Conservation (phyloP, 1,140 invertebrate species). For the Bombus waltoni region DNA sequence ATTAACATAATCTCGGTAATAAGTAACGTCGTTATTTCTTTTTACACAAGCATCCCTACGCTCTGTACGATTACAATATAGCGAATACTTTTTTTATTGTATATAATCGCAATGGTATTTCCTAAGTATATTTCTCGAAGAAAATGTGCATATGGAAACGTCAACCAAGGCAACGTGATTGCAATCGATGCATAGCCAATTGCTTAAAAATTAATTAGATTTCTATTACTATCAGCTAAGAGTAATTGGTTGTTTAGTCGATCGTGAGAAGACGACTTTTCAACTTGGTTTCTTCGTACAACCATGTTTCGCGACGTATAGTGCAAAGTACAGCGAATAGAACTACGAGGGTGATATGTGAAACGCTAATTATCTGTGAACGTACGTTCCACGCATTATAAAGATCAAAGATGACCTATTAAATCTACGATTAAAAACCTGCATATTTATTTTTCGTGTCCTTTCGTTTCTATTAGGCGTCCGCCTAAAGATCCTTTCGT, state of each 20-base stretch:
- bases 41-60: background rate
- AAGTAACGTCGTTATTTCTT: background rate
- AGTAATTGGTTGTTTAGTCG: background rate
- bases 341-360: background rate
- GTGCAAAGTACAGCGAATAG: background rate
- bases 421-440: background rate
- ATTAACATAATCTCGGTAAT: background rate
- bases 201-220: background rate
- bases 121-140: background rate
- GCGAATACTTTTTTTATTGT: too few relatives aligned
- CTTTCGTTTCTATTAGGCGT: background rate
- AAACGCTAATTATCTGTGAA: background rate
- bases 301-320: background rate
- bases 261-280: background rate
- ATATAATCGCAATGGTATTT: background rate
- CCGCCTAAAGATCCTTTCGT: background rate
- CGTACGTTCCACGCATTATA: background rate
- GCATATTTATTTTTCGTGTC: background rate
- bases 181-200: background rate
- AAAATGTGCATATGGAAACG: background rate
- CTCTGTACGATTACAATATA: too few relatives aligned
- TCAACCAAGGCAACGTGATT: background rate
- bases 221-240: background rate
- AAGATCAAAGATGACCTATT: background rate
- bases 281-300: background rate